Base-by-base conservation (phyloP, 2,113 vertebrate genomes). In the Ptilonorhynchus violaceus region DNA sequence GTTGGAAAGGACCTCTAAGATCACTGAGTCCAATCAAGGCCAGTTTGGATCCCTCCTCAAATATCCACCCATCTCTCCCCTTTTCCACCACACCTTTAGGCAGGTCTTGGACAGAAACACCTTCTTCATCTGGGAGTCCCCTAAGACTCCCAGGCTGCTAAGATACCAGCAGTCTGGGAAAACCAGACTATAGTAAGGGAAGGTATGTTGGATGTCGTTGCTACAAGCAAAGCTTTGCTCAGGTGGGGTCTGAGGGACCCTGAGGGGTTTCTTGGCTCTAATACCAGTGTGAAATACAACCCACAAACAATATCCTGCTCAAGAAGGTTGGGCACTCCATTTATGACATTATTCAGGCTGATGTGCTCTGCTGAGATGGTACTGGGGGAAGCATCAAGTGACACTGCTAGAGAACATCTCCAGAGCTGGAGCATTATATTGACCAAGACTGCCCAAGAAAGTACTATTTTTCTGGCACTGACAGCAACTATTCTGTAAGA, bases 191-290 rank as follows among this genome's bases (percentile, higher is more conserved):
- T 9, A 44, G 17, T 4, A 41, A 47, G 15, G 11, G 20, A 78
- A 86, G 15, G 13, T 46, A 15, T 3, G 1, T 13, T 58, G 19
- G 60, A 73, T 2, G 1, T 23, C 1, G 3, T 17, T 1, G 0
- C 35, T 73, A 25, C 19, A 64, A 72, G 15, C 4, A 85, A 59
- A 87, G n/a, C 25, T 89, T 56, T 46, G 42, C 18, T 60, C 31
- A 15, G 18, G 6, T 50, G 20, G 18, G 17, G 9, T 24, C 44
- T 85, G 70, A 79, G 50, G 56, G 27, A 60, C 25, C 37, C 5
- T 7, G 70, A 46, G 27, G 27, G 12, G 8, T 69, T 92, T 82
- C 60, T 73, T 76, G 24, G 33, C 66, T 85, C 44, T 56, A 9
- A 37, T 15, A 64, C 6, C 17, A 18, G 0, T 4, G 9, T 78